Conservation (phyloP, 2,797 vertebrate species). For the Ibycter americanus region DNA sequence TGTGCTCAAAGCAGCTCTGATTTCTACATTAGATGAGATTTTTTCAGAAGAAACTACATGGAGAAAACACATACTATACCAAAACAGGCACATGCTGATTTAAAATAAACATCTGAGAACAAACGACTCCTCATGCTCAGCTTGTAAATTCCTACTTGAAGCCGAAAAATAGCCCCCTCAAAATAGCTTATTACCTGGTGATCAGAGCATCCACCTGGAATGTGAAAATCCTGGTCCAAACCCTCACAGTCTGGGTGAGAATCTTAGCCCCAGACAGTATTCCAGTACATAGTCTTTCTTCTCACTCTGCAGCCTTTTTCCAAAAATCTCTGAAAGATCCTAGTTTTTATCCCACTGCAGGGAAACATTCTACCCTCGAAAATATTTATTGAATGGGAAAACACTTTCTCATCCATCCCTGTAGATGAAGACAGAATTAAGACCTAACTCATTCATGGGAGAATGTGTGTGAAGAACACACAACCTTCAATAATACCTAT, state of each 20-base stretch:
- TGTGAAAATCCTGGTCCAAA: background rate
- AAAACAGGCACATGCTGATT: background rate
- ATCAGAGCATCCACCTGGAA: background rate
- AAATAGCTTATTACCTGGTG: background rate
- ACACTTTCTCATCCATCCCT: background rate
- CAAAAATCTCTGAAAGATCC: background rate
- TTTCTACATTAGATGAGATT: background rate
- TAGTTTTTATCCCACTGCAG: background rate
- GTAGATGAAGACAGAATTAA: background rate
- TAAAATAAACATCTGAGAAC: background rate
- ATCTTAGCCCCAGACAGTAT: background rate
- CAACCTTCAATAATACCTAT: background rate
- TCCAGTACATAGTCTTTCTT: background rate
- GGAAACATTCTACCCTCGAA: background rate
- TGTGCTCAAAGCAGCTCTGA: background rate
- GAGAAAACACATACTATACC: background rate
- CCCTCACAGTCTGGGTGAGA: background rate
- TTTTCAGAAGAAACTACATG: background rate
- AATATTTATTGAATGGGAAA: background rate
- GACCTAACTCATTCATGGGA: background rate
- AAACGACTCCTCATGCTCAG: background rate
- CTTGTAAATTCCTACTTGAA: background rate
- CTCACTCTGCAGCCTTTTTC: background rate
- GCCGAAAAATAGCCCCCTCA: background rate
- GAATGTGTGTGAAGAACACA: background rate